phyloP scores from a whole-genome alignment of 2,113 vertebrate species.

The Antechinus stuartii region DNA sequence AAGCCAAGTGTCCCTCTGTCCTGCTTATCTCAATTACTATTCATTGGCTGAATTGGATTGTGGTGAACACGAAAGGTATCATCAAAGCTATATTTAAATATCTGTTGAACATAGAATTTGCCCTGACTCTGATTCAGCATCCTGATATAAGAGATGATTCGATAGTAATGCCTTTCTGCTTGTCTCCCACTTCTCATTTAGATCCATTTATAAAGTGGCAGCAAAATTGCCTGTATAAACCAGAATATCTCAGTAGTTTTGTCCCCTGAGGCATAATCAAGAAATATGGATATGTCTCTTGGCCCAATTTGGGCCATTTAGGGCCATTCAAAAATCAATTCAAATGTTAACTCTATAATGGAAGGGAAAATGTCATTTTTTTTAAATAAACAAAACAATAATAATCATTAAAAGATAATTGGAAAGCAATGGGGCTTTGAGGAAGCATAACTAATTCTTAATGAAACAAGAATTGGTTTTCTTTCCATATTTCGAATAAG shows the following conservation, averaged over 20 bases:
- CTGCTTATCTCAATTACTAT: not conserved
- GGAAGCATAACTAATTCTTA: not conserved
- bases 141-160: not conserved
- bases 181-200: not conserved
- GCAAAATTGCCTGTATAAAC: not conserved
- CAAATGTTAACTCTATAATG: not conserved
- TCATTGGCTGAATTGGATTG: not conserved
- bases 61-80: not conserved
- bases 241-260: slow-evolving; percentile 6
- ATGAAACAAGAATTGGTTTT: not conserved
- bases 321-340: slow-evolving; percentile 22
- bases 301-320: not conserved
- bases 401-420: slow-evolving; percentile 19
- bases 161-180: not conserved
- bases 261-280: not conserved
- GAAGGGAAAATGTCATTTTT: not conserved
- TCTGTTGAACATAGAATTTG: not conserved
- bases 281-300: slow-evolving; percentile 1
- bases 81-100: not conserved
- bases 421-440: not conserved
- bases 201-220: not conserved
- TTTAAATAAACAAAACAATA: slow-evolving; percentile 19
- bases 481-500: slow-evolving; percentile 26
- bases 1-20: not conserved
- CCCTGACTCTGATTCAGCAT: not conserved